Base-by-base conservation (phyloP, 2,888 invertebrate genomes). In the Busseola fusca region DNA sequence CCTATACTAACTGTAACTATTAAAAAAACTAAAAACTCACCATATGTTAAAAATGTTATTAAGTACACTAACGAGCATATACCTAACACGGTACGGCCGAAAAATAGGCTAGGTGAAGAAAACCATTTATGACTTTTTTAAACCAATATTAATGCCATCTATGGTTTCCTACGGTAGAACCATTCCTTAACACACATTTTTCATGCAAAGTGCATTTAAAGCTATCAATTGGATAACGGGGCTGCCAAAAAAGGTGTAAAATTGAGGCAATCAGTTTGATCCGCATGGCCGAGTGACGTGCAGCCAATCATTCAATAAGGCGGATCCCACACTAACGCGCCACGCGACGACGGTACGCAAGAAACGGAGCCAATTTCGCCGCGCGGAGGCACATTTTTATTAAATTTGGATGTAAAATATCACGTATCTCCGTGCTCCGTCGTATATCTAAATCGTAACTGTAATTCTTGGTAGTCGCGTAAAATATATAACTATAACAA, bases 231-330 rank as follows among this genome's bases (percentile, higher is more conserved):
- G 25, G 0, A 34, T 16, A 48, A 48, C n/a, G 40, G 25, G 12
- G 45, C 25, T 54, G 18, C 1, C 10, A 59, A 72, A 59, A 52
- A 45, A 1, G 21, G 16, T 21, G 37, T 40, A 18, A 40, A 60
- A 48, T 54, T 54, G 48, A 54, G 12, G 37, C 63, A 74, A 74
- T 48, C 63, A 75, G 57, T 59, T 45, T 69, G 52, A 37, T 69
- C 37, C 45, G 18, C 2, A 9, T 3, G 52, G 6, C 27, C 7
- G 37, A 7, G 59, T 40, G 72, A 40, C 27, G 25, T 16, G n/a
- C 21, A 54, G 45, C n/a, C 42, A 25, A 4, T 34, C 37, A 63
- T 63, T 63, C 27, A 45, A 74, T 58, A 58, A 48, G 18, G 21
- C 50, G 14, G 14, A 25, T 6, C 25, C 14, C 6, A 52, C 25